Evolutionary conservation across 2,888 invertebrate species (phyloP).

Genomic region (Chrysina gloriosa): DNA sequence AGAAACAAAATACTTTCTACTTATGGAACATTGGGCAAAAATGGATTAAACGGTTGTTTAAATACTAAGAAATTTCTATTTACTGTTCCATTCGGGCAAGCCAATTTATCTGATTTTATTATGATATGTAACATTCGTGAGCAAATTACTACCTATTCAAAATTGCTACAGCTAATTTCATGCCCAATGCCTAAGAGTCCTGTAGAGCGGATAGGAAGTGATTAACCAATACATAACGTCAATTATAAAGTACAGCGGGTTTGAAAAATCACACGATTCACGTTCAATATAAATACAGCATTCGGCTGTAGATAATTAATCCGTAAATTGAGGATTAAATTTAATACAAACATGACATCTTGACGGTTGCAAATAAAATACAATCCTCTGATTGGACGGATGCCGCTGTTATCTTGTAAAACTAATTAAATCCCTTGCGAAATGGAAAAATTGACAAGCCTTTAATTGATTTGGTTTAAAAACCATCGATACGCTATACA

Average conservation of each 20-base stretch:
- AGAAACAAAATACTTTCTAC: too few species aligned
- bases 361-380: slow-evolving; percentile 44
- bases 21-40: too few species aligned
- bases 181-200: too few species aligned
- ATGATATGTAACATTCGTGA: too few species aligned
- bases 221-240: not conserved
- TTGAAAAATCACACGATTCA: slow-evolving; percentile 27
- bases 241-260: not conserved
- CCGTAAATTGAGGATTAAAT: slow-evolving; percentile 45
- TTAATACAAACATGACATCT: slow-evolving; percentile 49
- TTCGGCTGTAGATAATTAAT: slow-evolving; percentile 42
- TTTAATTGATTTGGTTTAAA: slow-evolving; percentile 33
- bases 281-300: slow-evolving; percentile 32
- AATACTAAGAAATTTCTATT: too few species aligned
- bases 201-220: not conserved
- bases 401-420: slow-evolving; percentile 35
- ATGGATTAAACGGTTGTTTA: too few species aligned
- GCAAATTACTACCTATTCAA: not conserved
- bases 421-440: slow-evolving; percentile 38
- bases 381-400: slow-evolving; percentile 31
- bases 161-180: not conserved
- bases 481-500: not conserved
- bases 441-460: slow-evolving; percentile 34
- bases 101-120: too few species aligned
- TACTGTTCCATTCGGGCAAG: too few species aligned